These are phyloP conservation scores for Ispidina lecontei DNA, from an alignment of 2,797 vertebrate genomes.

Conservation along the genomic window DNA sequence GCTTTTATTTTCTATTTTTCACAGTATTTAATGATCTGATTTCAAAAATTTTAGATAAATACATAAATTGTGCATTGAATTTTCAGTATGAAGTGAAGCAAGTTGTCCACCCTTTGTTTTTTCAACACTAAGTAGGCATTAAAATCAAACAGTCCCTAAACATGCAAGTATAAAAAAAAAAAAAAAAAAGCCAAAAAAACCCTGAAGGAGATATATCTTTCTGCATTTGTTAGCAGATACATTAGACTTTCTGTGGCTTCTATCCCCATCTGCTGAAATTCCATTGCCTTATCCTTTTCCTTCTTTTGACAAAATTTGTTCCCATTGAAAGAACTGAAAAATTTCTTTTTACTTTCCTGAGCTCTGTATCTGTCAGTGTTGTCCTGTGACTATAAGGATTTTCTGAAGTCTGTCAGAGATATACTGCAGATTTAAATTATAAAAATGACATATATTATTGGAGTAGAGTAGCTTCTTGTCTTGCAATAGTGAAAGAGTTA, in stretches of 20 bases:
- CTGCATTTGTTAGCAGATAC: neutral
- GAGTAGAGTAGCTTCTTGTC: conserved; percentile 23
- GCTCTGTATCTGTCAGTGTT: neutral
- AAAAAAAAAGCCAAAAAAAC: neutral
- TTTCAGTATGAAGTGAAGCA: neutral
- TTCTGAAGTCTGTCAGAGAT: conserved; percentile 4
- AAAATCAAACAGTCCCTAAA: neutral
- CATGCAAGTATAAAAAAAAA: neutral
- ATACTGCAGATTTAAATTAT: neutral
- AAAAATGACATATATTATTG: conserved; percentile 29
- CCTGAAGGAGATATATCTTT: neutral
- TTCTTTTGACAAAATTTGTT: neutral
- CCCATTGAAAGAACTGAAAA: neutral
- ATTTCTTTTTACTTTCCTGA: conserved; percentile 24
- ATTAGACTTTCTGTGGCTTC: neutral
- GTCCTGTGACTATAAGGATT: neutral
- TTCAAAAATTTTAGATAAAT: neutral
- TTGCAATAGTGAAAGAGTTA: conserved; percentile 13
- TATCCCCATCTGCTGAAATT: neutral
- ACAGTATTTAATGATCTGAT: neutral
- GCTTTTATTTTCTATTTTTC: neutral
- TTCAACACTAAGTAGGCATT: neutral
- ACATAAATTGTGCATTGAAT: neutral
- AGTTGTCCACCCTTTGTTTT: neutral
- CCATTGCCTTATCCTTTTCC: neutral